A percentile compares a stretch with the other conserved stretches of the same genome.
These are phyloP conservation scores for Sitta europaea DNA, from an alignment of 2,113 vertebrate genomes.

Conservation along the genomic window DNA sequence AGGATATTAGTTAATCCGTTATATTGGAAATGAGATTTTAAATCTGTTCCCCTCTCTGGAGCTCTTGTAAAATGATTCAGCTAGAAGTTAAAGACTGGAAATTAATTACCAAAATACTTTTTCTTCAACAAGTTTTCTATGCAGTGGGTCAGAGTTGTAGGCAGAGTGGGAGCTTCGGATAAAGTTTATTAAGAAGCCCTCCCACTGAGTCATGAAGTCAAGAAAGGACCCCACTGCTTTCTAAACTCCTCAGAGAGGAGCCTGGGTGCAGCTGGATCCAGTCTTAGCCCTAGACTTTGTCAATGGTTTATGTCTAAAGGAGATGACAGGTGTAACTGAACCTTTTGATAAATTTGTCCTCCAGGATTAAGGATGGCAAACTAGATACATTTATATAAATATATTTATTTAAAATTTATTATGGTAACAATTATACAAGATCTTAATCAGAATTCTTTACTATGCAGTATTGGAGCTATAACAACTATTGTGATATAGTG, in stretches of 20 bases:
- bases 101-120: background rate
- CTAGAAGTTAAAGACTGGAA: background rate
- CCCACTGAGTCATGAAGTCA: background rate
- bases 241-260: background rate
- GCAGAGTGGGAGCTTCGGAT: background rate
- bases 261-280: background rate
- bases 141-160: background rate
- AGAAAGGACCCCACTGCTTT: background rate
- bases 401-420: background rate
- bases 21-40: background rate
- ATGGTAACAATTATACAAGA: background rate
- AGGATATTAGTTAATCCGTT: background rate
- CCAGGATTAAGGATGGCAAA: background rate
- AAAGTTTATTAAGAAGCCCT: background rate
- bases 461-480: background rate
- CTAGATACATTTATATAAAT: background rate
- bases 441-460: background rate
- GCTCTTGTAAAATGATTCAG: background rate
- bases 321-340: background rate
- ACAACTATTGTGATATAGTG: background rate
- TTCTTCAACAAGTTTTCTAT: background rate
- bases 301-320: background rate
- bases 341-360: background rate
- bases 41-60: background rate
- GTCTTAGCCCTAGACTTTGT: background rate